Conservation (phyloP, 2,888 invertebrate genomes). For the Diaphora mendica region DNA sequence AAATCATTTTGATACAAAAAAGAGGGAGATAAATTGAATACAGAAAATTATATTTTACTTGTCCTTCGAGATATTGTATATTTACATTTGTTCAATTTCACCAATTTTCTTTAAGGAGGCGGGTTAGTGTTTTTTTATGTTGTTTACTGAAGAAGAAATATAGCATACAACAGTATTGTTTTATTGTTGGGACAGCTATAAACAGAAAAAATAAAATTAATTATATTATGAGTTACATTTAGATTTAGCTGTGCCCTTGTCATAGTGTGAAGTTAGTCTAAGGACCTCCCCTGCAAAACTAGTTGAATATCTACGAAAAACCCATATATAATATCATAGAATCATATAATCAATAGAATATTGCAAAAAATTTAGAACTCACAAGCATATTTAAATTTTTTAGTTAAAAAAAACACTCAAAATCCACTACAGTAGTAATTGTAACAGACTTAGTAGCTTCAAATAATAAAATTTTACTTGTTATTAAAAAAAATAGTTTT, state of each 20-base stretch:
- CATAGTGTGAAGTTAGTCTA: no score
- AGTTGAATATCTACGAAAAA: no score
- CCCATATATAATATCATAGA: no score
- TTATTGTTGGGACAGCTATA: background rate
- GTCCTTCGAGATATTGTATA: background rate
- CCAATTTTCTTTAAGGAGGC: background rate
- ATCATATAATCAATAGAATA: no score
- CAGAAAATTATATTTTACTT: constrained; percentile 4
- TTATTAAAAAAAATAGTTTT: no score
- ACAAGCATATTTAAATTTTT: no score
- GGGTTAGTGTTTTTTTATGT: background rate
- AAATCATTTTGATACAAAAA: constrained; percentile 14
- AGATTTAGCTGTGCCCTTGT: background rate
- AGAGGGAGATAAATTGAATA: constrained; percentile 10
- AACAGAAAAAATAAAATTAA: background rate
- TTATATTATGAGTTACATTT: background rate
- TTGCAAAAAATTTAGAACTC: no score
- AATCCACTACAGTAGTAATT: no score
- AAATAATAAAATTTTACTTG: no score
- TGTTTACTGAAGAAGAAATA: background rate
- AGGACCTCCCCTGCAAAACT: no score
- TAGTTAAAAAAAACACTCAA: no score
- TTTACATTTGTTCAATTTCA: background rate
- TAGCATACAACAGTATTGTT: background rate
- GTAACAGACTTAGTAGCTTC: no score